Evolutionary conservation across 2,113 vertebrate genomes (phyloP), one percentile per base, ranked within the genome.

Genomic region (Epinephelus cyanopodus): DNA sequence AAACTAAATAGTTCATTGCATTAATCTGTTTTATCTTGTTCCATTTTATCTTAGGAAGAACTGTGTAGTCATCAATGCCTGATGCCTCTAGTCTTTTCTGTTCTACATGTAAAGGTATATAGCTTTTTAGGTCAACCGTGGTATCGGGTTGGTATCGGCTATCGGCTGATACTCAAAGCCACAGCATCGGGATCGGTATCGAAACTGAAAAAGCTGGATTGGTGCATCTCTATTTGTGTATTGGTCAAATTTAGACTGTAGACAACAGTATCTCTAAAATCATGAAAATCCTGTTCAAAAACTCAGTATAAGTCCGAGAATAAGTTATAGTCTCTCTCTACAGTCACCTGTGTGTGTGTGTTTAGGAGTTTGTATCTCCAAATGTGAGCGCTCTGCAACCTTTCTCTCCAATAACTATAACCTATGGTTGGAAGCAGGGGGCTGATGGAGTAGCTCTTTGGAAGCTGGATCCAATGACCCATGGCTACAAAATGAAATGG

Each of bases 401-500:
- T 83, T 91, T 83, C 76, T 3, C 56, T 84, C 79, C 68, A 82
- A 65, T 86, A 80, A 72, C 53, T 54, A 69, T 39, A 79, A 80
- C 61, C 82, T 83, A 65, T 12, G 62, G 63, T 11, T 54, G 76
- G 74, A 74, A 53, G 86, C 77, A 71, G 78, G 78, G 70, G 77
- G 71, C 60, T 82, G 90, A 90, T 77, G 80, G 23, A 87, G 81
- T 3, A 50, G 77, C 83, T 81, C 54, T 65, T 37, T 47, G 60
- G 19, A 74, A 80, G 70, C 54, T 37, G 66, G 74, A 72, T 3
- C 79, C 83, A 92, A 90, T 90, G 91, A 93, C 75, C 88, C 90
- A 19, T 77, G 45, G 56, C 42, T 18, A 70, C 50, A 50, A 61
- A 89, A 86, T 69, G 53, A 89, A 91, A 86, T 82, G 84, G 81